Percentiles rank a stretch among this genome's conserved stretches.
Evolutionary conservation across 2,797 vertebrate genomes (phyloP).

Genomic region (Smutsia temminckii): DNA sequence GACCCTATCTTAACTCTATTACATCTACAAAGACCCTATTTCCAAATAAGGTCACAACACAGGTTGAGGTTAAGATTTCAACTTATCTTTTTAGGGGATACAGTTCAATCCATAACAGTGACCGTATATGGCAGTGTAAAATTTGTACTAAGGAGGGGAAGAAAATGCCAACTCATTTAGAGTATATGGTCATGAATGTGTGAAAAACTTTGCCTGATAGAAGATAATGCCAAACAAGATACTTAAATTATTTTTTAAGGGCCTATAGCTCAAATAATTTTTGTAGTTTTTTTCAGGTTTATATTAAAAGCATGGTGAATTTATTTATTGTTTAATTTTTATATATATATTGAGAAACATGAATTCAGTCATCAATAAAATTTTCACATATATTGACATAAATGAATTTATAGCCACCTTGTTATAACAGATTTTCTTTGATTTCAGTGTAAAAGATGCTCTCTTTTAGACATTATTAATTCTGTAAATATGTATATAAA

Average conservation of each 20-base stretch:
- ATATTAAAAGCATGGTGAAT: background rate
- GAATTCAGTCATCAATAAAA: background rate
- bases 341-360: background rate
- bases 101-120: background rate
- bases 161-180: background rate
- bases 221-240: conserved; percentile 7
- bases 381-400: background rate
- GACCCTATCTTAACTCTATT: background rate
- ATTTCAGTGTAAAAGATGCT: conserved; percentile 41
- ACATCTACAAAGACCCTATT: background rate
- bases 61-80: background rate
- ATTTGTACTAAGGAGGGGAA: background rate
- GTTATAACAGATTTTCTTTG: background rate
- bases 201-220: background rate
- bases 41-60: background rate
- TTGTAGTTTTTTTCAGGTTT: conserved; percentile 26
- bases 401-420: background rate
- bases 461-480: conserved; percentile 35
- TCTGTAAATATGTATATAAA: background rate
- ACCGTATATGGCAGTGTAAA: background rate
- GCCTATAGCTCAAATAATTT: background rate
- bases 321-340: background rate
- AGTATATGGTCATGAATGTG: background rate
- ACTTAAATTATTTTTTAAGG: background rate
- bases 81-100: background rate